These are phyloP conservation scores for Nomada lathburiana DNA, from an alignment of 2,888 invertebrate species.

Conservation along the genomic window DNA sequence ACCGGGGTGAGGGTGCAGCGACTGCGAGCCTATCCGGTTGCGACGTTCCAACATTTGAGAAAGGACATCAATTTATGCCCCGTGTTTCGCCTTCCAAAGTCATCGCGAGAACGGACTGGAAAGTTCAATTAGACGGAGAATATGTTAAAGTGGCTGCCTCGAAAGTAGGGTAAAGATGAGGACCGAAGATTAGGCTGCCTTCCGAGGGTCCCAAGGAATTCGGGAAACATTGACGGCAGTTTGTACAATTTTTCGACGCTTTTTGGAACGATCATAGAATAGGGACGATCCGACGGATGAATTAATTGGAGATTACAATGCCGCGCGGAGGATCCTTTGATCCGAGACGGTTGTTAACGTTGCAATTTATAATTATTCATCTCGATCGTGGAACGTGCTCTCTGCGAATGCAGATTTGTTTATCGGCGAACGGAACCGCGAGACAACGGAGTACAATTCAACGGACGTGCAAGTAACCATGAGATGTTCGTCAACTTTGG, in stretches of 20 bases:
- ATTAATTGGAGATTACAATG: no score
- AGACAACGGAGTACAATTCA: background rate
- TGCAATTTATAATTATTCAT: no score
- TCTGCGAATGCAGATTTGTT: background rate
- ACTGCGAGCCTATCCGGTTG: conserved; percentile 30
- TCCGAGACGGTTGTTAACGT: no score
- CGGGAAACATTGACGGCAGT: no score
- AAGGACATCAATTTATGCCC: conserved; percentile 32
- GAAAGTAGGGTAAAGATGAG: no score
- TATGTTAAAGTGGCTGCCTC: background rate
- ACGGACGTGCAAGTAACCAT: conserved; percentile 3
- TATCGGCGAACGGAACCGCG: background rate
- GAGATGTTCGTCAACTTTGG: conserved; percentile 26
- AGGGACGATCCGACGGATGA: no score
- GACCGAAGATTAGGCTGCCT: no score
- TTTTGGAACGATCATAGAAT: no score
- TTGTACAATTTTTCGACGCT: no score
- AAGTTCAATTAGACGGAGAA: conserved; percentile 68
- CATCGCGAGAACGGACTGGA: conserved; percentile 47
- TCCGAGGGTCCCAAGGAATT: background rate
- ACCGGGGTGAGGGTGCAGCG: conserved; percentile 1
- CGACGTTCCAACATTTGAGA: conserved; percentile 70
- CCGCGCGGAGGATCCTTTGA: no score
- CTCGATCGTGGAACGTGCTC: no score
- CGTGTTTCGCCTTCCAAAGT: conserved; percentile 58